Evolutionary conservation across 2,888 invertebrate species (phyloP).

Genomic region (Nephrotoma appendiculata): DNA sequence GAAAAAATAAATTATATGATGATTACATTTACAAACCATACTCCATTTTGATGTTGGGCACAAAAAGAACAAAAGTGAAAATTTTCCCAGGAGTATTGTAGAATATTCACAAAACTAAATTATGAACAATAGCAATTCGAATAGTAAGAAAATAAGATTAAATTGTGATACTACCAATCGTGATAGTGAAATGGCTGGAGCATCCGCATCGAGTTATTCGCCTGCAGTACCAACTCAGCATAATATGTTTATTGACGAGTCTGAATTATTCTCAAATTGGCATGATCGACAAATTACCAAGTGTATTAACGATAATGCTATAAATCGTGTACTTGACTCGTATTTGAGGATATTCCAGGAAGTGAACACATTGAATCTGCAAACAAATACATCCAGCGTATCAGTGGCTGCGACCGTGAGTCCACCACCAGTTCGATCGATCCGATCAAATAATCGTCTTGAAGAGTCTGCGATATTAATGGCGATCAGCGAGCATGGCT

Average conservation of each 20-base stretch:
- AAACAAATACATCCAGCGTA: not conserved
- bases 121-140: not conserved
- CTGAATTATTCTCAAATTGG: slow-evolving; percentile 7
- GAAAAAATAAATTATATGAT: not conserved
- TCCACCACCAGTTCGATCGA: not conserved
- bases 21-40: not conserved
- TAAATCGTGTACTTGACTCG: slow-evolving; percentile 11
- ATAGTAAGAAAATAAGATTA: not conserved
- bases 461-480: slow-evolving; percentile 13
- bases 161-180: not conserved
- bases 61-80: not conserved
- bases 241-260: not conserved
- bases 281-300: slow-evolving; percentile 11
- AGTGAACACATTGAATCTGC: not conserved
- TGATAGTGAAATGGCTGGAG: not conserved
- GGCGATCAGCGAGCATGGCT: slow-evolving; percentile 13
- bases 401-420: not conserved
- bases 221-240: not conserved
- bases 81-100: not conserved
- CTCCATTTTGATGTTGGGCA: not conserved
- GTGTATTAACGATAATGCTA: slow-evolving; percentile 12
- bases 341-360: slow-evolving; percentile 5
- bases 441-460: not conserved
- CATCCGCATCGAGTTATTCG: not conserved
- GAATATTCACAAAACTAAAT: not conserved